Conservation (phyloP, 2,113 vertebrate genomes). For the Australoheros scitulus region DNA sequence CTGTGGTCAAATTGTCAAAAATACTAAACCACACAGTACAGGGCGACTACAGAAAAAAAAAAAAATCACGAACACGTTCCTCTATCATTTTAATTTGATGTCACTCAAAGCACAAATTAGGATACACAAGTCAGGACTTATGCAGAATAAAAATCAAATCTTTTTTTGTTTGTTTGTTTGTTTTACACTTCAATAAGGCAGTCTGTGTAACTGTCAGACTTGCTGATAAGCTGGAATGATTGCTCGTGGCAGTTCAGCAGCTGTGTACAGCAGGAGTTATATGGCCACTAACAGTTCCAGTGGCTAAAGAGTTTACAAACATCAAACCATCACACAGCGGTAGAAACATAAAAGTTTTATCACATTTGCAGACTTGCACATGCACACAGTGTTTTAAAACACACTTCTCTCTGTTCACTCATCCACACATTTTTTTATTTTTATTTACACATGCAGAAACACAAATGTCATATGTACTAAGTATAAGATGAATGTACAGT, state of each 20-base stretch:
- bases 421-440: not conserved
- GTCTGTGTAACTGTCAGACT: not conserved
- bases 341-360: not conserved
- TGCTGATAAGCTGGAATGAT: not conserved
- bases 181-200: conserved; percentile 6
- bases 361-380: conserved; percentile 18
- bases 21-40: not conserved
- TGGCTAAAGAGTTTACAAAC: conserved; percentile 7
- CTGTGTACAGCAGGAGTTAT: conserved; percentile 18
- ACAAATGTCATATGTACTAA: conserved; percentile 18
- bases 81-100: conserved; percentile 49
- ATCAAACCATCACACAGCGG: conserved; percentile 5
- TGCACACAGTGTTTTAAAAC: conserved; percentile 6
- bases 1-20: not conserved
- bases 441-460: conserved; percentile 16
- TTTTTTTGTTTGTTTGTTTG: not conserved
- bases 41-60: not conserved
- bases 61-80: not conserved
- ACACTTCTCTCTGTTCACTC: not conserved
- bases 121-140: conserved; percentile 28
- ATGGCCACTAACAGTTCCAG: conserved; percentile 18
- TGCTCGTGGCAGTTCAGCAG: not conserved
- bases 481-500: conserved; percentile 37
- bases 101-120: conserved; percentile 24
- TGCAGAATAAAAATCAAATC: conserved; percentile 32